Evolutionary conservation across 2,113 vertebrate genomes (phyloP), one percentile per base, ranked within the genome.

Genomic region (Protomyctophum bolini): DNA sequence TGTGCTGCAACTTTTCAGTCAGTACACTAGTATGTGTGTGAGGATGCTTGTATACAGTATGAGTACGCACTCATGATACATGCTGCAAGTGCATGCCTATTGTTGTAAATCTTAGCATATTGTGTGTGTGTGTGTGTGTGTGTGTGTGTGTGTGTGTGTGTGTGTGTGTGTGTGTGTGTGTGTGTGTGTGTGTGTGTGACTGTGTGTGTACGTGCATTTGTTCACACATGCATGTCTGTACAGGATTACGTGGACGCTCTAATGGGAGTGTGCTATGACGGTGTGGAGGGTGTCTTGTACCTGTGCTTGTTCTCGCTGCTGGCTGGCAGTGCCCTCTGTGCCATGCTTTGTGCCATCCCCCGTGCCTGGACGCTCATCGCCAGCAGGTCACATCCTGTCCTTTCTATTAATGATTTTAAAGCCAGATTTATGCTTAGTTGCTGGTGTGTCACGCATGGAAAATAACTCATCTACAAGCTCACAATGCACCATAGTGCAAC

Each of bases 231-330:
- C 63, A 15, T 71, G 7, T 70, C 10, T 45, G 47, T 85, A 41
- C 33, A 99, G 97, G 96, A 99, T 87, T 99, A 98, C 86, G 81
- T 98, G 86, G 96, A 98, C 0, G 95, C 95, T 55, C 90, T 99
- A 33, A 84, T 95, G 0, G 98, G 97, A 10, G 67, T 98, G 86
- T 99, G 98, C 88, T 98, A 97, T 0, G 95, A 99, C 0, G 96
- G 98, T 3, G 92, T 98, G 12, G 95, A 98, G 86, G 98, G 98
- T 8, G 87, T 99, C 82, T 94, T 99, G 54, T 99, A 95, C 89
- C 94, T 99, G 0, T 90, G 93, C 69, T 93, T 99, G 83, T 98
- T 96, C 91, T 98, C 98, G 9, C 76, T 99, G 69, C 89, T 99
- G 92, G 94, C 95, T 0, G 93, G 92, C 1, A 75, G 92, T 14